Evolutionary conservation across 2,888 invertebrate species (phyloP).

Genomic region (Coecobrya sp.): DNA sequence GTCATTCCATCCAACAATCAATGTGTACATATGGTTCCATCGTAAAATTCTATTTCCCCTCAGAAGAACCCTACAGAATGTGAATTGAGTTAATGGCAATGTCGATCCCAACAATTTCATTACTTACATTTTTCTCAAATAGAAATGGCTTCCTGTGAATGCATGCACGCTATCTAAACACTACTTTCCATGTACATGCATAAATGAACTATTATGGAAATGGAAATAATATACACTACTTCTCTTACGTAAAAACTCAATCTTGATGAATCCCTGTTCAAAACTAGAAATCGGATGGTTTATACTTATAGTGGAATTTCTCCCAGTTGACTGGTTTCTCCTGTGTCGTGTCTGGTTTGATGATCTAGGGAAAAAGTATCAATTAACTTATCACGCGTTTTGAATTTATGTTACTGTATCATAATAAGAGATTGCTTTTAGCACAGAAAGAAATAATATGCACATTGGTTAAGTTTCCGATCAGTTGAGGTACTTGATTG

Average conservation of each 20-base stretch:
- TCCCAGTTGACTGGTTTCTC: slow-evolving; percentile 18
- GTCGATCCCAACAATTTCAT: slow-evolving; percentile 79
- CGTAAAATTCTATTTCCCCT: slow-evolving; percentile 80
- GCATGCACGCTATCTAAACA: neutral
- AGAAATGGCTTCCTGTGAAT: slow-evolving; percentile 71
- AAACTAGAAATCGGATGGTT: slow-evolving; percentile 24
- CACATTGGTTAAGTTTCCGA: too few relatives aligned
- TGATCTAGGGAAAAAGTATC: slow-evolving; percentile 47
- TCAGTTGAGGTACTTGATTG: too few relatives aligned
- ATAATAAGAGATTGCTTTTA: neutral
- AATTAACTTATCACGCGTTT: slow-evolving; percentile 53
- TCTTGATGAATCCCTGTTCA: slow-evolving; percentile 9
- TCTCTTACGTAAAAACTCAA: neutral
- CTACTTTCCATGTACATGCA: neutral
- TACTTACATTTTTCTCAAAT: slow-evolving; percentile 76
- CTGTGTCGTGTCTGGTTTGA: slow-evolving; percentile 12
- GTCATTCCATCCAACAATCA: slow-evolving; percentile 72
- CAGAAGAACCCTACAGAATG: slow-evolving; percentile 77
- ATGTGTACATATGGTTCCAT: slow-evolving; percentile 79
- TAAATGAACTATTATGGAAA: slow-evolving; percentile 40
- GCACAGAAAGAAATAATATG: too few relatives aligned
- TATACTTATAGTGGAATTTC: neutral
- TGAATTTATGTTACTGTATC: neutral
- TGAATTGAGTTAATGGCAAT: slow-evolving; percentile 77
- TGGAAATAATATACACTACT: neutral